Evolutionary conservation across 2,797 vertebrate genomes (phyloP).

Genomic region (Rhabdophis nuchalis): DNA sequence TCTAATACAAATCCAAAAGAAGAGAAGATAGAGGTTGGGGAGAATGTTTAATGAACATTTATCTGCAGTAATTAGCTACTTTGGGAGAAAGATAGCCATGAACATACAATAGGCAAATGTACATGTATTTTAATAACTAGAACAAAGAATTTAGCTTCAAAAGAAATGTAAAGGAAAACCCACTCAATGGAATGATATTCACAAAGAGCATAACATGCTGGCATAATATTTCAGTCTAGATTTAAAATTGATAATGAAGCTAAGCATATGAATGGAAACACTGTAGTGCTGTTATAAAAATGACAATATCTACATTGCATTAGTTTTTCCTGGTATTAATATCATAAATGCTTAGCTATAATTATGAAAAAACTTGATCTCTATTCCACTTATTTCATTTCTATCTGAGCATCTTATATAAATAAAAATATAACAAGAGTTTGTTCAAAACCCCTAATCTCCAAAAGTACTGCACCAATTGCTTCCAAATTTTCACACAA

Average conservation of each 20-base stretch:
- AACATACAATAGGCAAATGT: constrained; percentile 13
- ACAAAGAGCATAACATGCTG: neutral
- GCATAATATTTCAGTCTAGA: constrained; percentile 14
- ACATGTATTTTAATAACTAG: constrained; percentile 18
- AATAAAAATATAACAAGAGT: no score
- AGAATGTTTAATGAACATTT: constrained; percentile 29
- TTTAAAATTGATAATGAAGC: neutral
- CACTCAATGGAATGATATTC: constrained; percentile 2
- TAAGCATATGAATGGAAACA: neutral
- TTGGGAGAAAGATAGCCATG: constrained; percentile 29
- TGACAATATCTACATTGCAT: neutral
- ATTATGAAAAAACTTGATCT: neutral
- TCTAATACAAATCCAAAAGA: constrained; percentile 23
- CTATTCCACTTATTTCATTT: neutral
- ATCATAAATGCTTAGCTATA: neutral
- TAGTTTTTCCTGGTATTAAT: neutral
- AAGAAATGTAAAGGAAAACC: constrained; percentile 10
- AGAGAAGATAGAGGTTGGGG: constrained; percentile 22
- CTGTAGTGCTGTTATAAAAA: neutral
- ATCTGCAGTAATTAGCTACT: constrained; percentile 31
- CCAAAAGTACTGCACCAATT: no score
- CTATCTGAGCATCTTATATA: neutral
- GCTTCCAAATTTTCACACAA: no score
- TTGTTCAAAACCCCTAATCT: no score
- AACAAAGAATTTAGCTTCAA: constrained; percentile 4